Evolutionary conservation across 2,797 vertebrate species (phyloP).

Genomic region (Triplophysa yarkandensis): DNA sequence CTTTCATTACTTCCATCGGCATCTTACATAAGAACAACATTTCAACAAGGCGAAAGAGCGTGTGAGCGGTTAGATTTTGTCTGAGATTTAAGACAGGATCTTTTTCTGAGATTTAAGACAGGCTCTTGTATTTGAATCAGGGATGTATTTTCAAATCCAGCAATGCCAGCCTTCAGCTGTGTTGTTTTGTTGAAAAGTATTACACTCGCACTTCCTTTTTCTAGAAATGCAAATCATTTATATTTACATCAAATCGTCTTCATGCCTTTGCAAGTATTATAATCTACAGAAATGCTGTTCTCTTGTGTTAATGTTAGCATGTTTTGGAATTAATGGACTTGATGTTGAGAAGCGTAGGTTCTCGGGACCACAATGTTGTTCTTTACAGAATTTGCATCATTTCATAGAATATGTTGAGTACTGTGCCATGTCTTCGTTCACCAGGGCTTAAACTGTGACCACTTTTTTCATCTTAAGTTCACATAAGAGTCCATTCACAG

Average conservation of each 20-base stretch:
- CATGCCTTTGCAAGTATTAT: constrained; percentile 20
- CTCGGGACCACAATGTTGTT: constrained; percentile 45
- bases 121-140: constrained; percentile 26
- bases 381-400: constrained; percentile 41
- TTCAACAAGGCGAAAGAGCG: not conserved
- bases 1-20: constrained; percentile 28
- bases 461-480: constrained; percentile 51
- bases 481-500: constrained; percentile 38
- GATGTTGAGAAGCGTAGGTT: constrained; percentile 38
- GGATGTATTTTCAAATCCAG: constrained; percentile 23
- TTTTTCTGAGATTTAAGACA: not conserved
- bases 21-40: constrained; percentile 17
- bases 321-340: constrained; percentile 30
- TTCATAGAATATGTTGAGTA: constrained; percentile 52
- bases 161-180: constrained; percentile 31
- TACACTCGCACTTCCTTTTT: constrained; percentile 11
- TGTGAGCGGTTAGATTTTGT: not conserved
- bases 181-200: constrained; percentile 12
- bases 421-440: constrained; percentile 48
- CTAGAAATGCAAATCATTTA: constrained; percentile 13
- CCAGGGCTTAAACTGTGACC: constrained; percentile 47
- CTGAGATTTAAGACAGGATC: not conserved
- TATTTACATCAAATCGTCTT: constrained; percentile 11
- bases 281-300: constrained; percentile 32
- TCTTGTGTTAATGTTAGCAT: constrained; percentile 41